Percentiles rank a stretch among this genome's conserved stretches.
phyloP scores from a whole-genome alignment of 2,888 invertebrate species.

The Euproctis similis region DNA sequence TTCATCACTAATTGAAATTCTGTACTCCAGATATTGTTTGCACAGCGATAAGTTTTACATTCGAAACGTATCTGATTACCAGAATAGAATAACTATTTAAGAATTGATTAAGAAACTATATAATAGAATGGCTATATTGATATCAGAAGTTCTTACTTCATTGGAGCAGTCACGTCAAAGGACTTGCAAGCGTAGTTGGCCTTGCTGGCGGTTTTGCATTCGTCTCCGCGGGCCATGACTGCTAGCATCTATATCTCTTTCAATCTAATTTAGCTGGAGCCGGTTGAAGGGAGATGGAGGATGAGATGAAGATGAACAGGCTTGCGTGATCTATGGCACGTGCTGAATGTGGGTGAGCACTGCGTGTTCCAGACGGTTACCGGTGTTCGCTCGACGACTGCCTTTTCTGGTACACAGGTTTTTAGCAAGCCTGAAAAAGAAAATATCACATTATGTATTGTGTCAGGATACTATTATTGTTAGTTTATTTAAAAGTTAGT shows the following conservation, averaged over 20 bases:
- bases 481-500: neutral
- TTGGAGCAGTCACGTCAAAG: conserved; percentile 51
- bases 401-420: conserved; percentile 88
- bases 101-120: too few species aligned
- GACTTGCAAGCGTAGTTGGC: conserved; percentile 62
- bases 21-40: too few species aligned
- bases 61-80: too few species aligned
- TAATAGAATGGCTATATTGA: too few species aligned
- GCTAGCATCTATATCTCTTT: conserved; percentile 35
- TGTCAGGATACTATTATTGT: too few species aligned
- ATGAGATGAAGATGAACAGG: conserved; percentile 17
- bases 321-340: conserved; percentile 81
- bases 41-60: too few species aligned
- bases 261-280: conserved; percentile 39
- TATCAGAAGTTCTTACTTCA: conserved; percentile 57
- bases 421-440: conserved; percentile 82
- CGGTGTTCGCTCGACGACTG: conserved; percentile 89
- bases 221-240: conserved; percentile 70
- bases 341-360: conserved; percentile 89
- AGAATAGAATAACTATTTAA: too few species aligned
- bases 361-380: conserved; percentile 88
- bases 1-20: too few species aligned
- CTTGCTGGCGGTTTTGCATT: conserved; percentile 61
- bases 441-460: neutral
- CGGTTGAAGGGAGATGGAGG: conserved; percentile 44